Evolutionary conservation across 53 echinoderm and acorn worm species (phyloP).

Genomic region (Crossaster papposus): DNA sequence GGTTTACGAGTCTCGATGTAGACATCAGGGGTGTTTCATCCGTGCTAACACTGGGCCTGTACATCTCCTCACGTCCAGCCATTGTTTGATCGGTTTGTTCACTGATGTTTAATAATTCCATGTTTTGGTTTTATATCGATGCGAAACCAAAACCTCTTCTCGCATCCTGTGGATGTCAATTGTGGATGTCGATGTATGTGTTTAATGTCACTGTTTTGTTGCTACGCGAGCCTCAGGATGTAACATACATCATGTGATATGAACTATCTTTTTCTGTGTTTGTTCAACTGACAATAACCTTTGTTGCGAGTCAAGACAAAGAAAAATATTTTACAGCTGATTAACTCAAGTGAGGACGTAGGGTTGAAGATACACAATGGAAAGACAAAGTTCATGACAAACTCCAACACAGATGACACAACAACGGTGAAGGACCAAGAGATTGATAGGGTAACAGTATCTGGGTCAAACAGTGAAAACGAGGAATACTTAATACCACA

Average conservation of each 20-base stretch:
- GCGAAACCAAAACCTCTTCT: too few species aligned
- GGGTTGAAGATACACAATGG: slow-evolving; percentile 8
- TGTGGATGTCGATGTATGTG: too few species aligned
- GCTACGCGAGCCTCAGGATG: too few species aligned
- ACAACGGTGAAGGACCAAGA: slow-evolving; percentile 15
- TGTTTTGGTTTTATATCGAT: background rate
- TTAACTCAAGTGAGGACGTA: background rate
- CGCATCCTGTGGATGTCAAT: too few species aligned
- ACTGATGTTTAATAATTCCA: background rate
- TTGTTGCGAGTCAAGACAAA: too few species aligned
- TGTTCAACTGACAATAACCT: too few species aligned
- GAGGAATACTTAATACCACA: too few species aligned
- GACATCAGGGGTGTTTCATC: background rate
- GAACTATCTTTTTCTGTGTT: too few species aligned
- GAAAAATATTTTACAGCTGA: too few species aligned
- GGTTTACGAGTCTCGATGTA: background rate
- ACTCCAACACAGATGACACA: slow-evolving; percentile 5
- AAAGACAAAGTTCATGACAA: background rate
- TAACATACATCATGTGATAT: too few species aligned
- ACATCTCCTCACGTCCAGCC: background rate
- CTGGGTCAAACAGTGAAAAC: background rate
- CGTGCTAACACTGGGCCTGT: background rate
- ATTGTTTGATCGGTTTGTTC: background rate
- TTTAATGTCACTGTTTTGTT: too few species aligned
- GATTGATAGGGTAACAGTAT: slow-evolving; percentile 2